Evolutionary conservation across 2,888 invertebrate genomes (phyloP).

Genomic region (Mylabris sibirica): DNA sequence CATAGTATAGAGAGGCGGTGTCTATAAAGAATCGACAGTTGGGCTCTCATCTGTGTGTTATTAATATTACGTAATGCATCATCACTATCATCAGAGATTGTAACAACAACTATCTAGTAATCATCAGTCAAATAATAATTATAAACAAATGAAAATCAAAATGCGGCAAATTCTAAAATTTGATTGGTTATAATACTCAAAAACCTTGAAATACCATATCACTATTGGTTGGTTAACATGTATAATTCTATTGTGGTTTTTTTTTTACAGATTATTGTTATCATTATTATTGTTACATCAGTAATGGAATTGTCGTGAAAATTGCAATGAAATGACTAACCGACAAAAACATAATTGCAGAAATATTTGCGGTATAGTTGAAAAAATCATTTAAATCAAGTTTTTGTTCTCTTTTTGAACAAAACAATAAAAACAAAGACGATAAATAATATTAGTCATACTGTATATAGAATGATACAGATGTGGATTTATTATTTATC

Average conservation of each 20-base stretch:
- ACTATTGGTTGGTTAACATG: background rate
- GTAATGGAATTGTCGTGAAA: background rate
- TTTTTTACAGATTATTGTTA: background rate
- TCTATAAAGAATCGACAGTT: slow-evolving; percentile 1
- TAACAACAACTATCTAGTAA: background rate
- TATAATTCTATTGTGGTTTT: background rate
- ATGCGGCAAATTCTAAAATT: background rate
- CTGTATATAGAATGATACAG: too few relatives aligned
- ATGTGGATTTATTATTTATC: background rate
- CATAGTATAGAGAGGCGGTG: background rate
- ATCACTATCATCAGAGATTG: background rate
- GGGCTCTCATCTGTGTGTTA: background rate
- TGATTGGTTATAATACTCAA: background rate
- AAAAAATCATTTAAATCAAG: too few relatives aligned
- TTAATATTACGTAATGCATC: background rate
- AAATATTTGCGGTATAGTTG: background rate
- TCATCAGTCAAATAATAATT: background rate
- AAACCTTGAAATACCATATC: background rate
- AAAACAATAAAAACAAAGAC: background rate
- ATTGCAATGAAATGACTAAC: slow-evolving; percentile 3
- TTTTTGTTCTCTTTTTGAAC: too few relatives aligned
- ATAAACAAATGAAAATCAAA: slow-evolving; percentile 1
- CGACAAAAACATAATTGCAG: background rate
- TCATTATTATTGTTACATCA: background rate
- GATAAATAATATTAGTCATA: background rate